Conservation (phyloP, 2,888 invertebrate species). For the Callosobruchus maculatus region DNA sequence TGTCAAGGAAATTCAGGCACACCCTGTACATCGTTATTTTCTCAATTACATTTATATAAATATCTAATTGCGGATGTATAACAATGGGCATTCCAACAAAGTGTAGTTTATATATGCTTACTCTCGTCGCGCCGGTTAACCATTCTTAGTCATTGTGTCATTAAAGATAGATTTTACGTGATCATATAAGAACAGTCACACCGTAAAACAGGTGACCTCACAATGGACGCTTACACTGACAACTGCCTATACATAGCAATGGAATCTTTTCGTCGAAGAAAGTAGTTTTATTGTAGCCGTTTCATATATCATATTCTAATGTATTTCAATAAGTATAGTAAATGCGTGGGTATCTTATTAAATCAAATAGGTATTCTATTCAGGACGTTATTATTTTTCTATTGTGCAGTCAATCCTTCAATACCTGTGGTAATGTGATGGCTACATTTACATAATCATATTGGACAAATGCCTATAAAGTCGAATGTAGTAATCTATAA, state of each 20-base stretch:
- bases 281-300: background rate
- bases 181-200: background rate
- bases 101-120: background rate
- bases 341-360: background rate
- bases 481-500: background rate
- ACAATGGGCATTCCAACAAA: background rate
- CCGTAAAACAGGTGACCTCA: background rate
- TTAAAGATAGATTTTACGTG: background rate
- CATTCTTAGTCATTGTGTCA: background rate
- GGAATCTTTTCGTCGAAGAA: background rate
- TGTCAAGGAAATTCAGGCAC: no score
- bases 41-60: no score
- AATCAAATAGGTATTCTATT: background rate
- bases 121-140: background rate
- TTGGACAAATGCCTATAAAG: background rate
- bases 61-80: no score
- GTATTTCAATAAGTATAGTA: background rate
- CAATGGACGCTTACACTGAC: background rate
- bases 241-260: background rate
- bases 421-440: background rate
- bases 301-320: background rate
- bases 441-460: background rate
- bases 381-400: background rate
- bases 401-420: background rate
- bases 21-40: no score